These are phyloP conservation scores for Bubo scandiacus DNA, from an alignment of 2,113 vertebrate species.

Conservation along the genomic window DNA sequence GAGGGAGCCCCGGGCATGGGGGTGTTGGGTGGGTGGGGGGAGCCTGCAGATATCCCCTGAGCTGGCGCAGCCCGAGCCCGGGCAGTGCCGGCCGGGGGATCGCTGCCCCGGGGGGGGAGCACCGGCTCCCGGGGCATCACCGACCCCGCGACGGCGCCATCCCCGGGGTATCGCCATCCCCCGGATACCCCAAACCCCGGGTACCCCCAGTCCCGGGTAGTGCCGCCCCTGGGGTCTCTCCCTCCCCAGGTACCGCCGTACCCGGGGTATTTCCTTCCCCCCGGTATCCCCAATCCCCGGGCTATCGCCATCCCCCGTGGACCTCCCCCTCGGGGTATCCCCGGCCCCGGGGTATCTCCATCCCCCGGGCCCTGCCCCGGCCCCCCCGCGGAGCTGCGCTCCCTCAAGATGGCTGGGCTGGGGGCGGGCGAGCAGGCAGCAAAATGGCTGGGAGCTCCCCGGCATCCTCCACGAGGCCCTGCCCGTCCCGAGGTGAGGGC, in stretches of 20 bases:
- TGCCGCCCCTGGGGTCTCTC: neutral
- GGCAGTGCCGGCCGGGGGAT: neutral
- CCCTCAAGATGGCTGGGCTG: conserved; percentile 56
- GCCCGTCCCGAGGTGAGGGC: neutral
- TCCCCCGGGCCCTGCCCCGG: neutral
- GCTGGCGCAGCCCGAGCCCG: neutral
- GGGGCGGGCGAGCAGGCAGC: conserved; percentile 32
- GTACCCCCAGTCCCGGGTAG: neutral
- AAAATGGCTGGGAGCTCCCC: conserved; percentile 60
- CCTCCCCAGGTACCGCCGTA: neutral
- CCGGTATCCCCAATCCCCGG: neutral
- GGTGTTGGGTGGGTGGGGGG: neutral
- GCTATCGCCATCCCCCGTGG: neutral
- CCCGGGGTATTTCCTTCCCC: neutral
- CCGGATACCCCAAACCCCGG: neutral
- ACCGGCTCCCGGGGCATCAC: neutral
- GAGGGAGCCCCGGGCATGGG: neutral
- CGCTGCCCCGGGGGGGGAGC: neutral
- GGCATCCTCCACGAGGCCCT: conserved; percentile 22
- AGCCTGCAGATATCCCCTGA: neutral
- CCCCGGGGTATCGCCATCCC: neutral
- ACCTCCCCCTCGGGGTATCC: neutral
- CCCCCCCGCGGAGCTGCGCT: neutral
- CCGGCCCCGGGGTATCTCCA: neutral
- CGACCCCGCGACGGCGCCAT: neutral